Evolutionary conservation across 2,888 invertebrate species (phyloP).

Genomic region (Drosophila diplacantha): DNA sequence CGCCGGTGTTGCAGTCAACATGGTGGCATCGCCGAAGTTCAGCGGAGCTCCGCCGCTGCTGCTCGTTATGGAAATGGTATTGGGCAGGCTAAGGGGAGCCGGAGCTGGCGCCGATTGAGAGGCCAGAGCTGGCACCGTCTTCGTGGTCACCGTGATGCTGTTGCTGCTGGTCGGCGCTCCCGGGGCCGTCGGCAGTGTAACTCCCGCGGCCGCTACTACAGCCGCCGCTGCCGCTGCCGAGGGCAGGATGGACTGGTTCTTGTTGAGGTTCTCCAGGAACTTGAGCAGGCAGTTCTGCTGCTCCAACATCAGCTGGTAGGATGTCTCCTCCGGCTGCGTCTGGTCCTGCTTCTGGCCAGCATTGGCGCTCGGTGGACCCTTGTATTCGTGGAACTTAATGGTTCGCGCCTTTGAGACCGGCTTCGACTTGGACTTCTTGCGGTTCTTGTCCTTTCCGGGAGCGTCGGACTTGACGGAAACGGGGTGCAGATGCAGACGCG

Average conservation of each 20-base stretch:
- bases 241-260: constrained; percentile 89
- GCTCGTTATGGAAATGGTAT: constrained; percentile 67
- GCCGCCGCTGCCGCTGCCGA: constrained; percentile 38
- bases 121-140: constrained; percentile 60
- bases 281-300: constrained; percentile 94
- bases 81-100: constrained; percentile 49
- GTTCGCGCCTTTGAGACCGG: constrained; percentile 88
- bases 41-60: constrained; percentile 31
- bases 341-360: constrained; percentile 84
- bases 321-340: constrained; percentile 82
- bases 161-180: constrained; percentile 27
- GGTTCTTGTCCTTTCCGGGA: constrained; percentile 87
- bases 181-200: constrained; percentile 34
- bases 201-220: constrained; percentile 27
- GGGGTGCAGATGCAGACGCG: constrained; percentile 77
- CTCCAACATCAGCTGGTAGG: constrained; percentile 93
- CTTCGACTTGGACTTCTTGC: constrained; percentile 90
- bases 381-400: constrained; percentile 98
- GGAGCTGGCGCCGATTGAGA: constrained; percentile 33
- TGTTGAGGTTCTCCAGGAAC: constrained; percentile 89
- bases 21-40: constrained; percentile 48
- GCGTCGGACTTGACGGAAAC: constrained; percentile 80
- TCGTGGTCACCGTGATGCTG: constrained; percentile 62
- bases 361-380: constrained; percentile 88
- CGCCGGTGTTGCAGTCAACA: constrained; percentile 30